phyloP scores from a whole-genome alignment of 2,797 vertebrate genomes.

The Prunella strophiata region DNA sequence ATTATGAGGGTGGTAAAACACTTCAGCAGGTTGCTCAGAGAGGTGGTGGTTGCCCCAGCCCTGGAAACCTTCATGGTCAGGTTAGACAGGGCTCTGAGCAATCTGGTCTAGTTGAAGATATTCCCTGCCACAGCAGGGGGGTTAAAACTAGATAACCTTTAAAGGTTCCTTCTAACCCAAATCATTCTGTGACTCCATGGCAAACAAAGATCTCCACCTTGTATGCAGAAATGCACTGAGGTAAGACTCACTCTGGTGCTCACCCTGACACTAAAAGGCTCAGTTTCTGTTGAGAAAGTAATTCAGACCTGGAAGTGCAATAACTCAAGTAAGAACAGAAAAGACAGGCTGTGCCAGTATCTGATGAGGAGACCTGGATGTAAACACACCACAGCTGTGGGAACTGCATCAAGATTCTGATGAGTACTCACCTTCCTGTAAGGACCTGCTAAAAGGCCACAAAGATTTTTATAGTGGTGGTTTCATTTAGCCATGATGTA shows the following conservation, averaged over 20 bases:
- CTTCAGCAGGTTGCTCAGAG: background rate
- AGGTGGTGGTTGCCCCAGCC: background rate
- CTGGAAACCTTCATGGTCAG: background rate
- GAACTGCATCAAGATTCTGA: constrained; percentile 23
- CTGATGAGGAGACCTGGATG: background rate
- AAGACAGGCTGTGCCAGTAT: constrained; percentile 6
- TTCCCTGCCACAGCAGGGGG: background rate
- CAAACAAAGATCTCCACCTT: background rate
- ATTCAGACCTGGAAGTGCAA: background rate
- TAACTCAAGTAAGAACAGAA: background rate
- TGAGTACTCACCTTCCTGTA: constrained; percentile 41
- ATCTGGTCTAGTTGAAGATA: background rate
- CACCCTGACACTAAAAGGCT: background rate
- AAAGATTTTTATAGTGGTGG: constrained; percentile 4
- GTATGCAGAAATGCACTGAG: background rate
- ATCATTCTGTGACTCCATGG: no score
- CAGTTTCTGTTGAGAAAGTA: background rate
- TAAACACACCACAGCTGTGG: constrained; percentile 26
- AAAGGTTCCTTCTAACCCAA: background rate
- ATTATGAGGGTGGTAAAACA: background rate
- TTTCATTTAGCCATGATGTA: constrained; percentile 27
- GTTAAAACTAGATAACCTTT: background rate
- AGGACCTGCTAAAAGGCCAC: constrained; percentile 51
- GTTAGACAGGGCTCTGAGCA: background rate
- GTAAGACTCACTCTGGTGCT: background rate